These are phyloP conservation scores for Climacteris rufus DNA, from an alignment of 2,113 vertebrate species.

Conservation along the genomic window DNA sequence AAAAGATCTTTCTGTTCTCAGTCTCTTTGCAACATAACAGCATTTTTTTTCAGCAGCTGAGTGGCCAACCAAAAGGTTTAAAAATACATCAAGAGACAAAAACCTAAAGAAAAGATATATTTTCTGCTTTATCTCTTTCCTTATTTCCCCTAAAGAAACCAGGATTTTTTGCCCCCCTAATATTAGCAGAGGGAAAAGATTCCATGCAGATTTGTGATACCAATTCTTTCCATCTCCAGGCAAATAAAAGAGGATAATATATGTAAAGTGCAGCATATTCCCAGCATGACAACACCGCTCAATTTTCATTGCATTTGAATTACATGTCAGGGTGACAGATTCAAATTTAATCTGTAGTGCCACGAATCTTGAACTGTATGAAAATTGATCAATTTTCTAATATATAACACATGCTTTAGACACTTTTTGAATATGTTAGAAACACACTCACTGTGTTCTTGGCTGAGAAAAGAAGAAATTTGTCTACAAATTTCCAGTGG, in stretches of 20 bases:
- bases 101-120: not conserved
- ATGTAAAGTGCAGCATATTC: not conserved
- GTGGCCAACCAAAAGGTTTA: not conserved
- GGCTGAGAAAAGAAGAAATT: not conserved
- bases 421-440: not conserved
- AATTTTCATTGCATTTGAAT: not conserved
- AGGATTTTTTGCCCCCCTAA: rapidly evolving
- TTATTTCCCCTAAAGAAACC: not conserved
- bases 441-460: not conserved
- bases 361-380: not conserved
- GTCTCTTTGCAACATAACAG: not conserved
- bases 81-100: not conserved
- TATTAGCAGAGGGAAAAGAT: not conserved
- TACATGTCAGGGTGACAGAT: not conserved
- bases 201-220: not conserved
- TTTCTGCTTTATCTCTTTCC: not conserved
- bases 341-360: not conserved
- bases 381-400: conserved; percentile 33
- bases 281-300: not conserved
- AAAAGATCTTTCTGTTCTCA: not conserved
- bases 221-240: not conserved
- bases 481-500: not conserved
- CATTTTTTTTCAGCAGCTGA: not conserved
- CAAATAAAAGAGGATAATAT: not conserved
- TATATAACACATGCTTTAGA: not conserved